Conservation (phyloP, 1,140 invertebrate genomes). For the Micrasema longulum region DNA sequence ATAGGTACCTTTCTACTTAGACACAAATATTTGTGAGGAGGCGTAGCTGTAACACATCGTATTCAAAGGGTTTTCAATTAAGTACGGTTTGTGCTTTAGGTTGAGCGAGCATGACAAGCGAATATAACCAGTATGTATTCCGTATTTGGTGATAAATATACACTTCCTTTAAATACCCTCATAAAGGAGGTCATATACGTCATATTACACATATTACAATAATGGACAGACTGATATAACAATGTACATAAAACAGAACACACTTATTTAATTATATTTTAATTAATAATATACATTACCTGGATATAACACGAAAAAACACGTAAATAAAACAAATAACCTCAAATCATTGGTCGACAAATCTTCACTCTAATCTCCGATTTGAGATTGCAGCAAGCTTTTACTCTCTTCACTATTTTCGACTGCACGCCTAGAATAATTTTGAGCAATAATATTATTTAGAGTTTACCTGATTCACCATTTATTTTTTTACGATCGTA, state of each 20-base stretch:
- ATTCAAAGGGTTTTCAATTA: constrained; percentile 16
- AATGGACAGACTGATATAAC: too few species aligned
- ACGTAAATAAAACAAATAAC: too few species aligned
- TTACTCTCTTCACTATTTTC: too few species aligned
- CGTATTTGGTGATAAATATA: background rate
- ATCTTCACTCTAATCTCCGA: too few species aligned
- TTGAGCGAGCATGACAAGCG: constrained; percentile 15
- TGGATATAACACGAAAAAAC: background rate
- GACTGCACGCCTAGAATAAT: too few species aligned
- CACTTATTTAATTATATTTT: background rate
- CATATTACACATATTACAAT: too few species aligned
- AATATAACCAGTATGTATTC: background rate
- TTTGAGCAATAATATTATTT: too few species aligned
- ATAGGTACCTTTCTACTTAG: background rate
- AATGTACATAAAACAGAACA: background rate
- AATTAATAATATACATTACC: background rate
- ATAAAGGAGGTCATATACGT: background rate
- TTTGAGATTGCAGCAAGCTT: too few species aligned
- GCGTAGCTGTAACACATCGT: constrained; percentile 17
- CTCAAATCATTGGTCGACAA: too few species aligned
- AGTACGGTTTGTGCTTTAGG: constrained; percentile 2
- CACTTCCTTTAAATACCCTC: background rate
- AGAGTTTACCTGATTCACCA: too few species aligned
- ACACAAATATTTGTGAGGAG: constrained; percentile 14
- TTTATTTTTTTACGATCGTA: too few species aligned